A percentile compares a stretch with the other conserved stretches of the same genome.
Conservation (phyloP, 2,888 invertebrate genomes). For the Ectobius pallidus region DNA sequence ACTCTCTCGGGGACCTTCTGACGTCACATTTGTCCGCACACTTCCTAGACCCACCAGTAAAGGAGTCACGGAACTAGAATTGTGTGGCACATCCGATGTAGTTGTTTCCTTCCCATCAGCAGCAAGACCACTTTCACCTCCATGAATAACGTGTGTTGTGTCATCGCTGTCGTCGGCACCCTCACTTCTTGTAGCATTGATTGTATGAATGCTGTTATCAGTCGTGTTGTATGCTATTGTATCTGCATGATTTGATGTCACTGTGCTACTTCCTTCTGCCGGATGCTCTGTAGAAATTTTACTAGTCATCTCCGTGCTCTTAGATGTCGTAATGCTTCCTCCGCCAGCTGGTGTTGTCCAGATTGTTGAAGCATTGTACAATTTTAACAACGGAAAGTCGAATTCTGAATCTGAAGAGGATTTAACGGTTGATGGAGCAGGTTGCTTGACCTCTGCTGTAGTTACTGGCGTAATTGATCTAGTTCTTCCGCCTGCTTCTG, state of each 20-base stretch:
- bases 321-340: not conserved
- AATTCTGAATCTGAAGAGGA: not conserved
- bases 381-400: conserved; percentile 4
- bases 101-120: not conserved
- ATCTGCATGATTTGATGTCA: not conserved
- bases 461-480: no score
- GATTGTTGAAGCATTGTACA: conserved; percentile 23
- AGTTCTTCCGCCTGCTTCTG: not conserved
- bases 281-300: not conserved
- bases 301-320: not conserved
- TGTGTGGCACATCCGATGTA: not conserved
- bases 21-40: not conserved
- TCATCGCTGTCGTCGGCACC: not conserved
- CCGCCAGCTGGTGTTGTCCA: not conserved
- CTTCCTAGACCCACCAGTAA: not conserved
- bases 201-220: not conserved
- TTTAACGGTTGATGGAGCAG: not conserved
- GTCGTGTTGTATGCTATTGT: not conserved
- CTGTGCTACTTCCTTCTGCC: not conserved
- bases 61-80: not conserved
- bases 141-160: not conserved
- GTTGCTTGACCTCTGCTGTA: not conserved
- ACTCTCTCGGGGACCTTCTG: not conserved
- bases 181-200: not conserved
- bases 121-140: not conserved